These are phyloP conservation scores for Drosophila sp. DNA, from an alignment of 1,140 invertebrate genomes.

Conservation along the genomic window DNA sequence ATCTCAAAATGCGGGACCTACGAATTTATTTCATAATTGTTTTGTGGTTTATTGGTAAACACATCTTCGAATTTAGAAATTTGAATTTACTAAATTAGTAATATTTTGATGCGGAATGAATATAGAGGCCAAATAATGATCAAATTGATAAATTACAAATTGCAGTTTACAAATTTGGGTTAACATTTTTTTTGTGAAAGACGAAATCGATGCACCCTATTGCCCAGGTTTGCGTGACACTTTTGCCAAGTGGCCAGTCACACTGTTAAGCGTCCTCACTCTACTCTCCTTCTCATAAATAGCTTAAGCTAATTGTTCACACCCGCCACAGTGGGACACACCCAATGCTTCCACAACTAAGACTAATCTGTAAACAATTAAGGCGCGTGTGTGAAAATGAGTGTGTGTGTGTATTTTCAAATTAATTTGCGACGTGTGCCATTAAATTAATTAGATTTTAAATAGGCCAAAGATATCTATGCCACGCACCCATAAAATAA, in stretches of 20 bases:
- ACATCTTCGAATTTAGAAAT: no score
- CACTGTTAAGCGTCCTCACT: conserved; percentile 40
- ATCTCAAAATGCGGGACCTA: no score
- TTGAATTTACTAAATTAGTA: no score
- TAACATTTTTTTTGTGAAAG: no score
- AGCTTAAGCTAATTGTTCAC: conserved; percentile 74
- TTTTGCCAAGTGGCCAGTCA: conserved; percentile 62
- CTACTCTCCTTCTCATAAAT: background rate
- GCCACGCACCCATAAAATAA: conserved; percentile 30
- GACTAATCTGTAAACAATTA: conserved; percentile 80
- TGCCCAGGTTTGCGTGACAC: conserved; percentile 70
- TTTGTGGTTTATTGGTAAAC: no score
- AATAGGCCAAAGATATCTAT: conserved; percentile 36
- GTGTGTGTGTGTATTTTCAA: conserved; percentile 40
- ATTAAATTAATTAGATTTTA: conserved; percentile 67
- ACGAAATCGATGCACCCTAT: no score
- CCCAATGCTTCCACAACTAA: conserved; percentile 49
- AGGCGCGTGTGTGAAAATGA: conserved; percentile 20
- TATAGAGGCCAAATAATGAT: no score
- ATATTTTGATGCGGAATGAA: no score
- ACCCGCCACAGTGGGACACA: conserved; percentile 60
- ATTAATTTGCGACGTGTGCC: conserved; percentile 78
- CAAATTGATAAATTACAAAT: no score
- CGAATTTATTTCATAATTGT: no score
- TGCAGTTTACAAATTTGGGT: no score